These are phyloP conservation scores for Copidosoma floridanum DNA, from an alignment of 1,140 invertebrate species.

Conservation along the genomic window DNA sequence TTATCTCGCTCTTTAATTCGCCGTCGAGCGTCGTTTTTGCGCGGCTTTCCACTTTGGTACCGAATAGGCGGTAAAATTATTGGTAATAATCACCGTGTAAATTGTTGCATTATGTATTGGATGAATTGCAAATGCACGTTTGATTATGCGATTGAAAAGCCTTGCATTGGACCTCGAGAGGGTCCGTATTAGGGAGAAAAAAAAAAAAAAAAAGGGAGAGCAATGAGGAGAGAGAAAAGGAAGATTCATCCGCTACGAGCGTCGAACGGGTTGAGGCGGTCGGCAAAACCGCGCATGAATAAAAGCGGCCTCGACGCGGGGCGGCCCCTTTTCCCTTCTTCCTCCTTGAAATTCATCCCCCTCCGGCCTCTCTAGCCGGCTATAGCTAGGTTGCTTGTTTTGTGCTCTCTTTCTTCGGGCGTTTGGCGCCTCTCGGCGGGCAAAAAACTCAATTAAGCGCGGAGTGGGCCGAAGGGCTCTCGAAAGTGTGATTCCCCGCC, in stretches of 20 bases:
- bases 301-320: conserved; percentile 1
- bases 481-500: conserved; percentile 10
- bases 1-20: no score
- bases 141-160: no score
- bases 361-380: conserved; percentile 1
- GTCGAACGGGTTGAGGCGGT: neutral
- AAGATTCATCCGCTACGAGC: neutral
- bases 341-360: no score
- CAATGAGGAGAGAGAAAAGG: neutral
- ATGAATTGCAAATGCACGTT: no score
- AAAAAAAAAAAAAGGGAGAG: neutral
- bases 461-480: neutral
- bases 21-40: neutral
- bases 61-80: no score
- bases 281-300: conserved; percentile 30
- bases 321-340: conserved; percentile 17
- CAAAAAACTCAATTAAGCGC: conserved; percentile 20
- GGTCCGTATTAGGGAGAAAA: no score
- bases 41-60: no score
- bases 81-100: no score
- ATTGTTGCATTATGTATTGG: no score
- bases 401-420: neutral
- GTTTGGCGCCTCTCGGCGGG: neutral
- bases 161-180: no score
- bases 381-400: no score